Base-by-base conservation (phyloP, 2,888 invertebrate species). In the Orchesella flavescens region DNA sequence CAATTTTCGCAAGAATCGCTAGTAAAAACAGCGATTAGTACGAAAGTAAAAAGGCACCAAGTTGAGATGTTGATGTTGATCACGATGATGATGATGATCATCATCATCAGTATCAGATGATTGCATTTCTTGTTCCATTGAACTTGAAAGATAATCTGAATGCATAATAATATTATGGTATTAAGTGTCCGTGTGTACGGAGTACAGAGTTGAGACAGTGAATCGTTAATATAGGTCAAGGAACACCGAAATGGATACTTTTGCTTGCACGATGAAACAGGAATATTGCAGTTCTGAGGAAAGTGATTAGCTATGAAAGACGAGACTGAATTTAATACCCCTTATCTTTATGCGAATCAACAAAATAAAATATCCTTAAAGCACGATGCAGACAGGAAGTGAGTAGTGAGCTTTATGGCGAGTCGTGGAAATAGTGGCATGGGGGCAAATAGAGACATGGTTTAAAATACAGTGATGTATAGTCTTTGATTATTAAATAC, bases 141-240 rank as follows among this genome's bases (percentile, higher is more conserved):
- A 78, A 78, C 78, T 78, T 78, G 78, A 78, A 78, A 78, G 78
- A 78, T 78, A 69, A 78, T 78, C 78, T 69, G 53, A 77, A 77
- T 71, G 78, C 78, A 78, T 78, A 77, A 69, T 69, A 61, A 15
- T 19, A 66, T 66, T 57, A 34, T 44, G 21, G 77, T 69, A 71
- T 78, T 71, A 71, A 21, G 78, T 78, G 78, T 78, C 78, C 55
- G 59, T n/a, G 44, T 9, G 9, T 21, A 53, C 21, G 21, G 7
- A n/a, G n/a, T 34, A 34, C 34, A 2, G 34, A 34, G 34, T n/a
- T n/a, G n/a, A n/a, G n/a, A n/a, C n/a, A n/a, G n/a, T n/a, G n/a
- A n/a, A n/a, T 34, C 34, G 34, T 34, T 34, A 21, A 76, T 68
- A 59, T 77, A 59, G 77, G 77, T 68, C 77, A 77, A 77, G 77